phyloP scores from a whole-genome alignment of 1,140 invertebrate species.

The Tigriopus japonicus region DNA sequence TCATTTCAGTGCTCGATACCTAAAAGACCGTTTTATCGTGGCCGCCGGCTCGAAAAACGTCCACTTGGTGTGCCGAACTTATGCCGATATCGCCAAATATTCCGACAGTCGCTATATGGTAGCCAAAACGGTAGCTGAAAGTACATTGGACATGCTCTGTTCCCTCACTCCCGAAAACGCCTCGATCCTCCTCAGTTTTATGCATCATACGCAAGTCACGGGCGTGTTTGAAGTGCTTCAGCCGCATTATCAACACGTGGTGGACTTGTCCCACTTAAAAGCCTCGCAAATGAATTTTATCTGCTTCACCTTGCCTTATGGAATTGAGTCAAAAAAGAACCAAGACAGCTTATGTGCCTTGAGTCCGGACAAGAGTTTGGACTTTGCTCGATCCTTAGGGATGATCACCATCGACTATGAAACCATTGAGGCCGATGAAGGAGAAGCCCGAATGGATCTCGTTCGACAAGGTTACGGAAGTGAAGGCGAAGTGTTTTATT shows the following conservation, averaged over 20 bases:
- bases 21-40: slow-evolving; percentile 24
- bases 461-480: slow-evolving; percentile 24
- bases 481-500: slow-evolving; percentile 32
- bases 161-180: slow-evolving; percentile 19
- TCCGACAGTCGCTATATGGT: slow-evolving; percentile 25
- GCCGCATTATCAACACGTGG: slow-evolving; percentile 30
- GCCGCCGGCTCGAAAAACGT: slow-evolving; percentile 33
- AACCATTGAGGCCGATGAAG: slow-evolving; percentile 17
- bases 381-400: slow-evolving; percentile 19
- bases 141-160: slow-evolving; percentile 24
- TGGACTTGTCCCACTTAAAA: slow-evolving; percentile 25
- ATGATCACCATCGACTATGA: slow-evolving; percentile 19
- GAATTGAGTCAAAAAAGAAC: slow-evolving; percentile 19
- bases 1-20: slow-evolving; percentile 27
- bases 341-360: slow-evolving; percentile 21
- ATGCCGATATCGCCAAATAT: slow-evolving; percentile 27
- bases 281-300: slow-evolving; percentile 26
- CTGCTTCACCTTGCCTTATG: slow-evolving; percentile 24
- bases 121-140: slow-evolving; percentile 24
- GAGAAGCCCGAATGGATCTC: slow-evolving; percentile 19
- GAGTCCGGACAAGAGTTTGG: slow-evolving; percentile 23
- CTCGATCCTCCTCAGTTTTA: slow-evolving; percentile 18
- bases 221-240: slow-evolving; percentile 29
- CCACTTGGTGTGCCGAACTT: slow-evolving; percentile 27
- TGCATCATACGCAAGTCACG: slow-evolving; percentile 23